Base-by-base conservation (phyloP, 2,113 vertebrate species). In the Passer domesticus region DNA sequence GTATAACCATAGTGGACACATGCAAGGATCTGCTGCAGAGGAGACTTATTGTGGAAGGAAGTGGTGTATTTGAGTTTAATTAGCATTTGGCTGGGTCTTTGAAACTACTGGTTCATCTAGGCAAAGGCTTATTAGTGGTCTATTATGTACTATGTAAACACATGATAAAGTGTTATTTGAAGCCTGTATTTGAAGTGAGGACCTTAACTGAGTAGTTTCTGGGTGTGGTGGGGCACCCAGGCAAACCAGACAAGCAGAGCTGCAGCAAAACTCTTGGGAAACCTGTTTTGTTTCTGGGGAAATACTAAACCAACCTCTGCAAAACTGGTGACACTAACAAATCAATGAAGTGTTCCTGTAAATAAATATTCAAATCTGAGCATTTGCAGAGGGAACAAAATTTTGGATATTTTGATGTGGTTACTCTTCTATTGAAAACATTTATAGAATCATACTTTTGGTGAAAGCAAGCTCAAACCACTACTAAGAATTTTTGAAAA, bases 181-280 rank as follows among this genome's bases (percentile, higher is more conserved):
- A 76, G 37, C 23, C 27, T 56, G 2, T 37, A 37, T 76, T 76
- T 58, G 49, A 53, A 95, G n/a, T 14, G 74, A 87, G 31, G 8
- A 21, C 18, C 12, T 70, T 8, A 31, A 21, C 27, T 5, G 11
- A 30, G 24, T 8, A 2, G 19, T 19, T 59, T 74, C 25, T 55
- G 37, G 8, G 16, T 50, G 13, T 46, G 11, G 13, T 85, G 55
- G 18, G 69, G 33, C 16, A 58, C 22, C 7, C 31, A 60, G 21
- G 17, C 47, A 62, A 85, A 23, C 1, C 2, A 6, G 24, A 15
- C 44, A 85, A 56, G 25, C 15, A 56, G 18, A 62, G 24, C 6
- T 1, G 3, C 23, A 59, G 27, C 6, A 64, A 66, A 79, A 64
- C 8, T 64, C 20, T 23, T 0, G 0, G 55, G 79, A 79, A 84